These are phyloP conservation scores for Equus przewalskii DNA, from an alignment of 2,113 vertebrate genomes.

Conservation along the genomic window DNA sequence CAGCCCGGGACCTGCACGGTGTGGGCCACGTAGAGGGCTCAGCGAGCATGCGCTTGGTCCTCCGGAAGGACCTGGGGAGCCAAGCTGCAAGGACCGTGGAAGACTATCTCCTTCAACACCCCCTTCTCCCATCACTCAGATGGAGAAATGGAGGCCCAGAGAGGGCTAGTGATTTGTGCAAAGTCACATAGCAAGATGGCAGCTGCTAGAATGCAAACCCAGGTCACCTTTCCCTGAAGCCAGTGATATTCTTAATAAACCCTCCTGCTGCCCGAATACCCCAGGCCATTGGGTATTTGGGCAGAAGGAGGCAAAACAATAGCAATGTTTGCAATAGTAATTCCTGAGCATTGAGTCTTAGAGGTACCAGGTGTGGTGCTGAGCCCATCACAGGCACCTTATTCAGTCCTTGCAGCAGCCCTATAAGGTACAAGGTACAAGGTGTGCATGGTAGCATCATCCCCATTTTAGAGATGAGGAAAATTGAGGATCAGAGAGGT, in stretches of 20 bases:
- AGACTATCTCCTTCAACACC: neutral
- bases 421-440: fast-evolving
- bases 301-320: neutral
- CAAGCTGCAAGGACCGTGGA: neutral
- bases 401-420: neutral
- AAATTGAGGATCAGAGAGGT: neutral
- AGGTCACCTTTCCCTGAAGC: neutral
- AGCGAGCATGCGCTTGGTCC: neutral
- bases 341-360: fast-evolving
- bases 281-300: neutral
- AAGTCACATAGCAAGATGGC: neutral
- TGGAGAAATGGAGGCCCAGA: neutral
- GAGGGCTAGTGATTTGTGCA: neutral
- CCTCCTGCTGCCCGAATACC: neutral
- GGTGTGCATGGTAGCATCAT: neutral
- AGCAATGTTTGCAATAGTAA: fast-evolving
- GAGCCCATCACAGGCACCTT: neutral
- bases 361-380: fast-evolving
- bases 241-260: neutral
- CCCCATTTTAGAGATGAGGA: neutral
- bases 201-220: neutral
- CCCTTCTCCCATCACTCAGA: neutral
- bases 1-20: fast-evolving
- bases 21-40: neutral
- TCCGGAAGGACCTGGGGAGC: neutral